phyloP scores from a whole-genome alignment of 37 sponge, comb jelly and placozoan species.

The Diacarnus erythraeanus region DNA sequence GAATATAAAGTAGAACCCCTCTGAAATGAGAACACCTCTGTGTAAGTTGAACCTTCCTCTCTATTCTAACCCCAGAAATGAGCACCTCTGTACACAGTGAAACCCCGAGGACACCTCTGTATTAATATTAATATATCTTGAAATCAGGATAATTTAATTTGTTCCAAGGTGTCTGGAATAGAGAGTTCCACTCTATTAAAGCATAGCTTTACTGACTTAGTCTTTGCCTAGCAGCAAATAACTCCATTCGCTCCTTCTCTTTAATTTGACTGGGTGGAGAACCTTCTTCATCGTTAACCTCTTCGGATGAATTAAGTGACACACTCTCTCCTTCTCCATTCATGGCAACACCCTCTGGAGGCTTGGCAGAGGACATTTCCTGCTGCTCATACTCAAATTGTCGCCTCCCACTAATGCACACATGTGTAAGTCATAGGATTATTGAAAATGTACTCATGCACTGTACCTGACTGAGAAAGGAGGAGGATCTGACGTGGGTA shows the following conservation, averaged over 20 bases:
- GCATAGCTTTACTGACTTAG: conserved; percentile 55
- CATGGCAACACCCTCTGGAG: not conserved
- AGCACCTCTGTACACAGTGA: too few relatives aligned
- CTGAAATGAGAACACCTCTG: too few relatives aligned
- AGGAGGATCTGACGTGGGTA: not conserved
- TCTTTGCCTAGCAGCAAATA: conserved; percentile 49
- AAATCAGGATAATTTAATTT: too few relatives aligned
- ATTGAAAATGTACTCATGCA: not conserved
- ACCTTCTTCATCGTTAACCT: conserved; percentile 18
- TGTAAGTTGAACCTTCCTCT: not conserved
- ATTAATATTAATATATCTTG: too few relatives aligned
- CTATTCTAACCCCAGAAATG: not conserved
- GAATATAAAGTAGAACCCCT: too few relatives aligned
- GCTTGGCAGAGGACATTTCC: conserved; percentile 3
- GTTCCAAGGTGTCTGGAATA: too few relatives aligned
- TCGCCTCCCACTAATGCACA: conserved; percentile 29
- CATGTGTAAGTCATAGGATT: not conserved
- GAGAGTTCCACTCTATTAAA: too few relatives aligned
- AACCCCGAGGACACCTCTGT: too few relatives aligned
- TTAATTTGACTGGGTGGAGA: conserved; percentile 53
- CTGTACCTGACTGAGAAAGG: conserved; percentile 18
- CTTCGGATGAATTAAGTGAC: not conserved
- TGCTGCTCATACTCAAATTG: conserved; percentile 55
- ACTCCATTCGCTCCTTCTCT: conserved; percentile 43
- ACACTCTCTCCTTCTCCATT: not conserved